Evolutionary conservation across 2,888 invertebrate genomes (phyloP), one percentile per base, ranked within the genome.

Genomic region (Drosophila paranaensis): DNA sequence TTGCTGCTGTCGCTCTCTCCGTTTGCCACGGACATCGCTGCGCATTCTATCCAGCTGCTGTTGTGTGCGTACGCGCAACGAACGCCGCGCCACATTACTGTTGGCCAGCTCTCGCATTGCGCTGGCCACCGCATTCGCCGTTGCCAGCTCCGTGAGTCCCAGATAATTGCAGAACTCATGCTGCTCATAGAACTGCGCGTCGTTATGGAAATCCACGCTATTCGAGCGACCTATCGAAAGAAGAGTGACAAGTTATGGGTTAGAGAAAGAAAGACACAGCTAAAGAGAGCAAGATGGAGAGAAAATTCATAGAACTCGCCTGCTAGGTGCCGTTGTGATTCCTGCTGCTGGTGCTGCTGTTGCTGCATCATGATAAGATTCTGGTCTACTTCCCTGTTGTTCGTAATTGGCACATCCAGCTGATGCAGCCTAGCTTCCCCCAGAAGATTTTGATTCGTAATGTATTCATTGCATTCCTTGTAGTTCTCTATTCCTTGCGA

Each of bases 151-250:
- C 6, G 91, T 91, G 3, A 93, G 82, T 0, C 92, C 92, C 20
- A 93, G 77, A 67, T 93, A 93, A 69, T 91, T 93, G 74, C 91
- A 93, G 64, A 93, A 93, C 65, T 93, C 92, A 45, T 93, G 92
- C 63, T 93, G 93, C 66, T 91, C 83, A 73, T 89, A 90, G 42
- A 89, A 80, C 60, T 80, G 74, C 1, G 56, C 60, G 27, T 81
- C 67, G 6, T 66, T 67, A 6, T 70, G 78, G 25, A 60, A 71
- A 6, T 72, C 69, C 33, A 54, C 11, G 16, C 64, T 56, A 16
- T 20, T 45, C 11, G 42, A 25, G 2, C 39, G 63, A 11, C 45
- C 78, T 77, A 27, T 16, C 9, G 27, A 6, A 56, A 6, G 48
- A 3, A 39, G 6, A 54, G 5, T 3, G 6, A 40, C n/a, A 27